Evolutionary conservation across 2,797 vertebrate genomes (phyloP).

Genomic region (Manis pentadactyla): DNA sequence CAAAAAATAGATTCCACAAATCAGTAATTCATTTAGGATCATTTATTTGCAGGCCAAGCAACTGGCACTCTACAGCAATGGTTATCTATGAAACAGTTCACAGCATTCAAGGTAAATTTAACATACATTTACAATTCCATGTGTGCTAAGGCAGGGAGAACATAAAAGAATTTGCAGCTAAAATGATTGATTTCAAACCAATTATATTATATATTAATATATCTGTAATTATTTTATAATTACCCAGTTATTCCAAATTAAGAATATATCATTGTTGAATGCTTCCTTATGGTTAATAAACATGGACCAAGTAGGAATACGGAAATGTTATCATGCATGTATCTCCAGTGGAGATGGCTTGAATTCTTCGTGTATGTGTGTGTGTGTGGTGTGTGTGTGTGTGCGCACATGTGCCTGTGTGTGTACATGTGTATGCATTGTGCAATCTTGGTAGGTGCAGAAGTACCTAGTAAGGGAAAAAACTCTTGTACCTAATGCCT

Average conservation of each 20-base stretch:
- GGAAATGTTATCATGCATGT: background rate
- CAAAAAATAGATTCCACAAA: background rate
- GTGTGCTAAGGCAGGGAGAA: background rate
- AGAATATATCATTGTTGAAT: background rate
- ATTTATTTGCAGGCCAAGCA: background rate
- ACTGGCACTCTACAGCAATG: background rate
- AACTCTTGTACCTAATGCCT: background rate
- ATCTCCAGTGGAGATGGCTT: background rate
- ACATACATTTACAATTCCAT: background rate
- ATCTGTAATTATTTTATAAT: background rate
- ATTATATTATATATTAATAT: background rate
- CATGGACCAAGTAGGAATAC: background rate
- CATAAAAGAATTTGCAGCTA: background rate
- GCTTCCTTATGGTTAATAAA: background rate
- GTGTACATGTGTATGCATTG: too few species aligned
- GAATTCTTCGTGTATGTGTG: background rate
- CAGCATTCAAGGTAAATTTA: background rate
- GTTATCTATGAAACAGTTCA: background rate
- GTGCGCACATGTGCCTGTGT: too few species aligned
- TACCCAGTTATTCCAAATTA: background rate
- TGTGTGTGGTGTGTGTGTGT: too few species aligned
- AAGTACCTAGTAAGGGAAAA: background rate
- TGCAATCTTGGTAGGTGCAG: background rate
- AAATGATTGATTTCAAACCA: slow-evolving; percentile 21
- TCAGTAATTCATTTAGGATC: background rate